Percentiles rank a stretch among this genome's conserved stretches.
Evolutionary conservation across 2,888 invertebrate species (phyloP).

Genomic region (Acanthacorydalis orientalis): DNA sequence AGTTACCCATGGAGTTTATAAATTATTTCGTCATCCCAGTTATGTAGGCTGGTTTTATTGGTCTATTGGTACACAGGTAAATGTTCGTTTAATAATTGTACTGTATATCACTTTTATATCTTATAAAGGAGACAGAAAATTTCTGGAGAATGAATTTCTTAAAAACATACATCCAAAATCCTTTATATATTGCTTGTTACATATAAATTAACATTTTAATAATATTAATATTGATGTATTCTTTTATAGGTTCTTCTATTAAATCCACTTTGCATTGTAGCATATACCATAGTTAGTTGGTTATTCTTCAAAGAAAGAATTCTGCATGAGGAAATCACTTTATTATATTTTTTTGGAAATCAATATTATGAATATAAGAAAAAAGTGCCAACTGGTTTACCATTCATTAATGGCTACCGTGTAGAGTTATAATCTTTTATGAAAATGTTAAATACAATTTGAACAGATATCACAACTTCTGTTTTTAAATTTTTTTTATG

Average conservation of each 20-base stretch:
- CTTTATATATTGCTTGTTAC: too few species aligned
- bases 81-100: neutral
- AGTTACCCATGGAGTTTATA: slow-evolving; percentile 81
- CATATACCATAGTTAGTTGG: slow-evolving; percentile 76
- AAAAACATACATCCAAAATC: too few species aligned
- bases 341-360: slow-evolving; percentile 82
- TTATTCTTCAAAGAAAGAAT: slow-evolving; percentile 80
- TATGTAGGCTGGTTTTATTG: slow-evolving; percentile 99
- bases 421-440: slow-evolving; percentile 17
- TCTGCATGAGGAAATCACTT: slow-evolving; percentile 70
- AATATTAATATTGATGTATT: slow-evolving; percentile 1
- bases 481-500: too few species aligned
- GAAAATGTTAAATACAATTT: too few species aligned
- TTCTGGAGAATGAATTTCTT: neutral
- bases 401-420: slow-evolving; percentile 67
- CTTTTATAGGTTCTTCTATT: slow-evolving; percentile 56
- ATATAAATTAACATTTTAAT: neutral
- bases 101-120: neutral
- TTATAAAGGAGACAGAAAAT: neutral
- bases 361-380: slow-evolving; percentile 77
- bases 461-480: too few species aligned
- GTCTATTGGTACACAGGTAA: slow-evolving; percentile 93
- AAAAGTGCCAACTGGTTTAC: slow-evolving; percentile 69
- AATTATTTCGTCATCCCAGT: slow-evolving; percentile 78
- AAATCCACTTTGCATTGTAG: slow-evolving; percentile 75